phyloP scores from a whole-genome alignment of 1,140 invertebrate genomes.

The Brachionus rotundiformis region DNA sequence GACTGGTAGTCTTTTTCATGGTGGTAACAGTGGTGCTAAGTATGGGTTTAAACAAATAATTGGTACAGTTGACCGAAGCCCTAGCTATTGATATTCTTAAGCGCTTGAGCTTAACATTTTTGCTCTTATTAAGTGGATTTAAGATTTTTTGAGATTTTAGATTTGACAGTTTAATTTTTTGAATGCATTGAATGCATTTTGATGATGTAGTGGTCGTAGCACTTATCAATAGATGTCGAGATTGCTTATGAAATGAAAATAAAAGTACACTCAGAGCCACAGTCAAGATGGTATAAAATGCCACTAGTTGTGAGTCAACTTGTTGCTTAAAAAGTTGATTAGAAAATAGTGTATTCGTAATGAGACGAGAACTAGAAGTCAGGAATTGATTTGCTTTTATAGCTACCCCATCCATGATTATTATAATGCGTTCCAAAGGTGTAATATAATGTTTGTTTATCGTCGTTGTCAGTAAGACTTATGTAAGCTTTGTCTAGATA shows the following conservation, averaged over 20 bases:
- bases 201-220: constrained; percentile 13
- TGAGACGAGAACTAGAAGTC: constrained; percentile 10
- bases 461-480: neutral
- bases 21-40: constrained; percentile 10
- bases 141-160: neutral
- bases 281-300: constrained; percentile 46
- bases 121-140: constrained; percentile 13
- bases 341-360: constrained; percentile 7
- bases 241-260: constrained; percentile 38
- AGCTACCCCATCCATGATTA: constrained; percentile 38
- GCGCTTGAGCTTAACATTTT: constrained; percentile 29
- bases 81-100: neutral
- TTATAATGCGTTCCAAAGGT: neutral
- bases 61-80: neutral
- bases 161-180: constrained; percentile 27
- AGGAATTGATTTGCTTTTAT: constrained; percentile 33
- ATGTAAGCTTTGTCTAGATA: constrained; percentile 35
- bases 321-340: constrained; percentile 33
- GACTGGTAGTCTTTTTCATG: constrained; percentile 46
- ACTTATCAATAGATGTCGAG: constrained; percentile 28
- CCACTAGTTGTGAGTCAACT: constrained; percentile 43
- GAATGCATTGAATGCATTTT: constrained; percentile 29
- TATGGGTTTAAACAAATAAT: constrained; percentile 18
- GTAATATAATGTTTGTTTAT: neutral
- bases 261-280: constrained; percentile 31